A percentile compares a stretch with the other conserved stretches of the same genome.
Conservation (phyloP, 1,140 invertebrate species). For the Spodoptera litura region DNA sequence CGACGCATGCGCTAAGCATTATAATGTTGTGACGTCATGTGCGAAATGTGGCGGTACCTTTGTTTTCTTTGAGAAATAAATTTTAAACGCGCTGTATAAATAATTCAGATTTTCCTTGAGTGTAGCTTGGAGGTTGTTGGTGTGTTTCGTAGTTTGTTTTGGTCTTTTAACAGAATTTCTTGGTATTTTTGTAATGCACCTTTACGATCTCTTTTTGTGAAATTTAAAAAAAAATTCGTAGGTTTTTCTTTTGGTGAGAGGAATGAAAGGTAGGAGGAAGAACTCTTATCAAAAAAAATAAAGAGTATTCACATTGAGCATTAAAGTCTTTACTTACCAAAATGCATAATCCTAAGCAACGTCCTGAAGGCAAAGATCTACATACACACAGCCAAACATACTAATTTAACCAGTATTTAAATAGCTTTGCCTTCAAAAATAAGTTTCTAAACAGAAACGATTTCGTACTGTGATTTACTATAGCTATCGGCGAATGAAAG, state of each 20-base stretch:
- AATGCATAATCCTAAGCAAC: background rate
- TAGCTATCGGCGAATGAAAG: constrained; percentile 26
- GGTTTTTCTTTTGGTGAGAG: no score
- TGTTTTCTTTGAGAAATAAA: constrained; percentile 8
- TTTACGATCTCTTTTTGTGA: no score
- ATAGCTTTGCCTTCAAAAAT: constrained; percentile 23
- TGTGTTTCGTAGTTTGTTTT: background rate
- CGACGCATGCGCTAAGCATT: constrained; percentile 67
- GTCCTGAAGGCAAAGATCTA: background rate
- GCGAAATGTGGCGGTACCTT: constrained; percentile 22
- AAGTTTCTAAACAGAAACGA: constrained; percentile 18
- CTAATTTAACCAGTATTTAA: constrained; percentile 31
- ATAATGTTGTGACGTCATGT: constrained; percentile 46
- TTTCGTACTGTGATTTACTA: constrained; percentile 22
- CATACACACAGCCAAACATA: background rate
- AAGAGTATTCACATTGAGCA: no score
- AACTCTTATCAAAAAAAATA: no score
- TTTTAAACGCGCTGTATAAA: background rate
- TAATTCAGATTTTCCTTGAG: background rate
- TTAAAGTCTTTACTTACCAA: no score
- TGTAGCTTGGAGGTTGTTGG: background rate
- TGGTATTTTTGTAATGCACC: no score
- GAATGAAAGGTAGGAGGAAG: no score
- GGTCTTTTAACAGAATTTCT: no score
- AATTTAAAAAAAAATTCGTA: no score